phyloP scores from a whole-genome alignment of 2,797 vertebrate genomes.

The Stomatorhinus walkeri region DNA sequence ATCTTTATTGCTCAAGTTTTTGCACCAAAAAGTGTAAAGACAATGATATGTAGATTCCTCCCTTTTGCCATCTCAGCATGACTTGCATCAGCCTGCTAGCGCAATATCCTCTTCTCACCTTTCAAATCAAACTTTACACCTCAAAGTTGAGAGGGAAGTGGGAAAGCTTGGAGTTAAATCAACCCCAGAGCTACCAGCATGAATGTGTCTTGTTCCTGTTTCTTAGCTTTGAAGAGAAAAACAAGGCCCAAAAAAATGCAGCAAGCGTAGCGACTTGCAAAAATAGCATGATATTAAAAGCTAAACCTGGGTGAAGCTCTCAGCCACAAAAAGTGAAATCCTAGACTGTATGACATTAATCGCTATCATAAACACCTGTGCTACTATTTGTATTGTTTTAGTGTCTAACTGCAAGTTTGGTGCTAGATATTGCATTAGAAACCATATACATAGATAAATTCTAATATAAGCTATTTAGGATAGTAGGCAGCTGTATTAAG shows the following conservation, averaged over 20 bases:
- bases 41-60: not conserved
- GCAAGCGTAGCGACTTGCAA: not conserved
- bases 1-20: not conserved
- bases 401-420: not conserved
- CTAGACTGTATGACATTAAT: not conserved
- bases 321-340: not conserved
- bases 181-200: not conserved
- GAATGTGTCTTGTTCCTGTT: constrained; percentile 10
- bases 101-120: constrained; percentile 20
- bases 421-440: not conserved
- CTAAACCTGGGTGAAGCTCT: not conserved
- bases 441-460: not conserved
- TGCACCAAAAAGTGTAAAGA: not conserved
- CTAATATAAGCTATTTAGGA: not conserved
- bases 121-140: constrained; percentile 16
- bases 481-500: not conserved
- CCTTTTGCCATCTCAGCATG: not conserved
- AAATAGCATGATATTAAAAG: not conserved
- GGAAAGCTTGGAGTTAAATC: not conserved
- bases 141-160: constrained; percentile 12
- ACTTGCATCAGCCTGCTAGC: not conserved
- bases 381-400: not conserved
- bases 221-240: constrained; percentile 4
- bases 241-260: not conserved
- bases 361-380: not conserved